Conservation (phyloP, 1,140 invertebrate genomes). For the Zaprionus capensis region DNA sequence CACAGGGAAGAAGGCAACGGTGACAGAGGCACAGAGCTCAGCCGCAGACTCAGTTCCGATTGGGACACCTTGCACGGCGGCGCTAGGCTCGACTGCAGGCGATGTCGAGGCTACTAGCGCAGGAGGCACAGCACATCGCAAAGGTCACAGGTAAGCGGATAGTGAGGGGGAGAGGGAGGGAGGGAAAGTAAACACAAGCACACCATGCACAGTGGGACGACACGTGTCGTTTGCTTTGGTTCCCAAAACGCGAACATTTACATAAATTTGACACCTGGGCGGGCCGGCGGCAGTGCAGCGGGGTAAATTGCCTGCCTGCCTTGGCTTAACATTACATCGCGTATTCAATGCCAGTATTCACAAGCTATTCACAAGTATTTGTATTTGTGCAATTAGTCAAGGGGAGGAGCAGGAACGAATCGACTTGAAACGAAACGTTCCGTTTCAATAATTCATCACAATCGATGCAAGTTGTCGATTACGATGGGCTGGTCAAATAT, state of each 20-base stretch:
- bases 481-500: constrained; percentile 41
- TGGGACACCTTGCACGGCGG: constrained; percentile 12
- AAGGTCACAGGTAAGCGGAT: constrained; percentile 78
- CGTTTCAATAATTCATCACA: constrained; percentile 47
- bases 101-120: constrained; percentile 40
- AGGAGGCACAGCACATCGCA: constrained; percentile 69
- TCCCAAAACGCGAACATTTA: constrained; percentile 41
- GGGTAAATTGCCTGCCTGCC: neutral
- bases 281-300: neutral
- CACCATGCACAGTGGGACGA: constrained; percentile 39
- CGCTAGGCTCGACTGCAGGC: constrained; percentile 12
- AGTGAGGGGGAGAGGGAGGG: too few species aligned
- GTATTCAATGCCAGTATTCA: neutral
- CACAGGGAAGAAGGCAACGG: constrained; percentile 23
- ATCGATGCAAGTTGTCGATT: constrained; percentile 50
- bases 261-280: constrained; percentile 68
- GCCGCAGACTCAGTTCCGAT: constrained; percentile 35
- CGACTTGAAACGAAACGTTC: neutral
- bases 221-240: constrained; percentile 12
- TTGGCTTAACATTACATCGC: neutral
- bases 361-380: constrained; percentile 8
- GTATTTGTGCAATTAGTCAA: constrained; percentile 24
- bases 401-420: neutral
- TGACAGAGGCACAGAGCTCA: constrained; percentile 18
- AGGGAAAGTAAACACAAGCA: neutral